Conservation (phyloP, 1,140 invertebrate species). For the Drosophila teissieri region DNA sequence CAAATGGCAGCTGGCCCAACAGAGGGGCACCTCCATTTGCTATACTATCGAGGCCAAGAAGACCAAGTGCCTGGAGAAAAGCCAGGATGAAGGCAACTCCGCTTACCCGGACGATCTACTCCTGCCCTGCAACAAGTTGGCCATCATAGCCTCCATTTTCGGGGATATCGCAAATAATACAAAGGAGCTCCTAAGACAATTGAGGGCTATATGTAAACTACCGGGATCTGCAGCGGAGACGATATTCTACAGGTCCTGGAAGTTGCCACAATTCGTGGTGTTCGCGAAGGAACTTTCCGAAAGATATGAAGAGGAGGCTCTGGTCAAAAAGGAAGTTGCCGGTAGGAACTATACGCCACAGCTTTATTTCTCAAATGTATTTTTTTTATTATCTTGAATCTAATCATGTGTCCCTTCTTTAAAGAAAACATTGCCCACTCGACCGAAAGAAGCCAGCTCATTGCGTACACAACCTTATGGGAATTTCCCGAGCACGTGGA, state of each 20-base stretch:
- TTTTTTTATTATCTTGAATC: too few relatives aligned
- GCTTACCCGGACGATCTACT: slow-evolving; percentile 61
- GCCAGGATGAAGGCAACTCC: not conserved
- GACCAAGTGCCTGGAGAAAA: slow-evolving; percentile 54
- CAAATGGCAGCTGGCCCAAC: slow-evolving; percentile 77
- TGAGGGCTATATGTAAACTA: slow-evolving; percentile 50
- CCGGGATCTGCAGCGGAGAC: slow-evolving; percentile 38
- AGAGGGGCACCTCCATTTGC: slow-evolving; percentile 67
- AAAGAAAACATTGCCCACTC: slow-evolving; percentile 70
- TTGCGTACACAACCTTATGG: slow-evolving; percentile 65
- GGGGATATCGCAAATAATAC: slow-evolving; percentile 67
- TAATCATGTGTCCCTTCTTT: slow-evolving; percentile 3
- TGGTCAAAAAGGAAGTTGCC: slow-evolving; percentile 61
- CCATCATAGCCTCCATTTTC: slow-evolving; percentile 70
- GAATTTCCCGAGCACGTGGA: slow-evolving; percentile 74
- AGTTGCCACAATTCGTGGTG: slow-evolving; percentile 59
- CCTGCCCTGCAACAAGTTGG: slow-evolving; percentile 61
- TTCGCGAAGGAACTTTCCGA: slow-evolving; percentile 55
- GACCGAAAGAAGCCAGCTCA: slow-evolving; percentile 48
- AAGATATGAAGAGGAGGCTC: slow-evolving; percentile 60
- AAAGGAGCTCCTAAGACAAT: slow-evolving; percentile 51
- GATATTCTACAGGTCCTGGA: slow-evolving; percentile 68
- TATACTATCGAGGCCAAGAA: slow-evolving; percentile 73
- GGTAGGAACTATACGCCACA: slow-evolving; percentile 22
- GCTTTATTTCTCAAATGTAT: too few relatives aligned